phyloP scores from a whole-genome alignment of 2,888 invertebrate species.

The Tuberolachnus salignus region DNA sequence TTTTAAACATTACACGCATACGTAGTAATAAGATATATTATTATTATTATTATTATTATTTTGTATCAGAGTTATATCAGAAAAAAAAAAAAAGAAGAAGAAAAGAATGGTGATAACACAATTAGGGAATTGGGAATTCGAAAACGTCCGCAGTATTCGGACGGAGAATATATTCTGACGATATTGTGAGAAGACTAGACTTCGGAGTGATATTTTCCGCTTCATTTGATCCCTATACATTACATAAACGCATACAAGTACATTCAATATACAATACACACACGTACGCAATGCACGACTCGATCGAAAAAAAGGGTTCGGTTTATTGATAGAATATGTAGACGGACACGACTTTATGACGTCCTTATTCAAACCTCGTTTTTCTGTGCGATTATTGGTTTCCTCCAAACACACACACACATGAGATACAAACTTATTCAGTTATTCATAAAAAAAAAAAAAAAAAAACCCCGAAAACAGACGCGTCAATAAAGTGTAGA shows the following conservation, averaged over 20 bases:
- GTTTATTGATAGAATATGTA: constrained; percentile 43
- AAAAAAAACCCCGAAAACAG: too few species aligned
- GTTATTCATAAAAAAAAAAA: too few species aligned
- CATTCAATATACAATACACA: neutral
- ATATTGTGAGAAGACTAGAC: neutral
- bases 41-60: too few species aligned
- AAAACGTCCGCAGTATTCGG: neutral
- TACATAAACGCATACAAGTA: neutral
- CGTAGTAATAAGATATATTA: too few species aligned
- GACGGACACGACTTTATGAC: constrained; percentile 37
- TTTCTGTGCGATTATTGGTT: neutral
- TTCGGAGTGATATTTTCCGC: constrained; percentile 21
- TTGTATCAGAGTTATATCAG: too few species aligned
- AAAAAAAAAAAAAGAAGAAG: too few species aligned
- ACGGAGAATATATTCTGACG: neutral
- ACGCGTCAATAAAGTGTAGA: too few species aligned
- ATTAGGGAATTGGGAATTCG: too few species aligned
- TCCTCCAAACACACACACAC: neutral
- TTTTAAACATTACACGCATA: too few species aligned
- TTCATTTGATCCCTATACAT: constrained; percentile 24
- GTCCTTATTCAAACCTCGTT: neutral
- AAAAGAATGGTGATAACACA: too few species aligned
- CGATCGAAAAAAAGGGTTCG: constrained; percentile 16
- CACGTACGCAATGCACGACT: neutral
- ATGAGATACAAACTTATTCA: too few species aligned